Evolutionary conservation across 2,888 invertebrate species (phyloP).

Genomic region (Lacanobia oleracea): DNA sequence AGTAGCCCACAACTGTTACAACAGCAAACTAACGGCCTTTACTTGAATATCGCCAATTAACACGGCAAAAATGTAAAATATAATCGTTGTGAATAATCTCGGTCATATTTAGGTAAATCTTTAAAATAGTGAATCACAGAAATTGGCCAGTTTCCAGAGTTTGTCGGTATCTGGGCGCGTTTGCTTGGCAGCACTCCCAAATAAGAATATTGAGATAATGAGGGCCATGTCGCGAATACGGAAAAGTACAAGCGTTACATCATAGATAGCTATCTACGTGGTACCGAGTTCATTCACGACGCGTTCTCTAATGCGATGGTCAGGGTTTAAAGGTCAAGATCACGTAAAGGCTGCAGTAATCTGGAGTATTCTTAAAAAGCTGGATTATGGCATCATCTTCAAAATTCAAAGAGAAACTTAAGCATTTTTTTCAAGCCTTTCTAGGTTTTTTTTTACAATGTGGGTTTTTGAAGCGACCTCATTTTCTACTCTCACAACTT

Average conservation of each 20-base stretch:
- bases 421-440: not conserved
- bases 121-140: conserved; percentile 60
- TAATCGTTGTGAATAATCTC: conserved; percentile 28
- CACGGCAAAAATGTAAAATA: conserved; percentile 11
- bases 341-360: conserved; percentile 2
- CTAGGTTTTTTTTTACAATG: not conserved
- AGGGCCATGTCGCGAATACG: conserved; percentile 45
- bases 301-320: conserved; percentile 7
- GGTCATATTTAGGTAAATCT: conserved; percentile 67
- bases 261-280: conserved; percentile 9
- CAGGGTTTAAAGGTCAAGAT: conserved; percentile 15
- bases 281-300: conserved; percentile 30
- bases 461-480: conserved; percentile 12
- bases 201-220: conserved; percentile 57
- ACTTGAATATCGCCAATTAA: conserved; percentile 10
- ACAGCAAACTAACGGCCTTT: conserved; percentile 1
- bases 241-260: conserved; percentile 29
- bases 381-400: not conserved
- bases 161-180: conserved; percentile 51
- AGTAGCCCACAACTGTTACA: conserved; percentile 23
- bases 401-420: not conserved
- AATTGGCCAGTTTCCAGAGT: conserved; percentile 69
- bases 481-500: conserved; percentile 14
- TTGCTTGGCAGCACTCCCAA: conserved; percentile 68
- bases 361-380: not conserved